Evolutionary conservation across 2,113 vertebrate species (phyloP).

Genomic region (Leuciscus idus): DNA sequence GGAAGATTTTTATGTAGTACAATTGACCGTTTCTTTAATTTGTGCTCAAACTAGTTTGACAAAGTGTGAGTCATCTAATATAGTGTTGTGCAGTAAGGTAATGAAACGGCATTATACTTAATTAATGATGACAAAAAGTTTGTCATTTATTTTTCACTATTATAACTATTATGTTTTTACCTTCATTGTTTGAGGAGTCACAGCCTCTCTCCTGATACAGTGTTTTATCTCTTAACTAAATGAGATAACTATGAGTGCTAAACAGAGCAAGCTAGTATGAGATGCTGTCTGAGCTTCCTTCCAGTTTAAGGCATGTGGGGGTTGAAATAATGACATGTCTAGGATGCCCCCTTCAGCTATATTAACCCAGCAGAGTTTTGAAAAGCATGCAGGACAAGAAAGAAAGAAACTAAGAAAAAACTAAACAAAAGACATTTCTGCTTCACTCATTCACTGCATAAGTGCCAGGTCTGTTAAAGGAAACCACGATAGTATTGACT

Average conservation of each 20-base stretch:
- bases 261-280: neutral
- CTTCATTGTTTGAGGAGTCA: neutral
- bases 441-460: neutral
- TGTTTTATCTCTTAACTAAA: no score
- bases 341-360: constrained; percentile 64
- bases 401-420: constrained; percentile 14
- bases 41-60: neutral
- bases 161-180: neutral
- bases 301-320: constrained; percentile 52
- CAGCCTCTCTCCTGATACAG: neutral
- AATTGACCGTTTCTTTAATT: neutral
- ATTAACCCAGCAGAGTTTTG: constrained; percentile 53
- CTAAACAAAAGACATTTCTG: neutral
- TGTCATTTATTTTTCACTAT: neutral
- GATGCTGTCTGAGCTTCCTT: neutral
- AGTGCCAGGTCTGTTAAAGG: neutral
- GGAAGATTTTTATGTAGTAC: neutral
- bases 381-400: constrained; percentile 36
- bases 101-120: neutral
- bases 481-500: neutral
- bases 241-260: no score
- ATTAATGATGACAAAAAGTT: neutral
- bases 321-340: constrained; percentile 70
- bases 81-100: neutral
- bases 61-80: neutral